Evolutionary conservation across 2,888 invertebrate genomes (phyloP).

Genomic region (Microplitis deprimator): DNA sequence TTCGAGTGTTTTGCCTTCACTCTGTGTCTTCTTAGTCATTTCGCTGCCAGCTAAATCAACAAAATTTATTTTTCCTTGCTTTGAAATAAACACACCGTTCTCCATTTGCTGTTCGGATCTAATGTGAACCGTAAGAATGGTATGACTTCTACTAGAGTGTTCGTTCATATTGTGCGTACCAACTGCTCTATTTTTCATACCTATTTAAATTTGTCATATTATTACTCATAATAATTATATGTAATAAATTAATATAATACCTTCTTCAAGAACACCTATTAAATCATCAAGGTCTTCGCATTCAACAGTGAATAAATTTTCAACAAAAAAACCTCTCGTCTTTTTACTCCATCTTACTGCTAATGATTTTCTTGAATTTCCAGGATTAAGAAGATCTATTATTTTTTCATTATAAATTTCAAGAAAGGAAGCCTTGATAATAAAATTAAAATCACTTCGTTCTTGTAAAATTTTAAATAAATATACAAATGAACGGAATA

Average conservation of each 20-base stretch:
- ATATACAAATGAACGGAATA: slow-evolving; percentile 92
- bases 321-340: slow-evolving; percentile 93
- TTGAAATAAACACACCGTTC: slow-evolving; percentile 87
- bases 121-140: slow-evolving; percentile 91
- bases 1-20: slow-evolving; percentile 88
- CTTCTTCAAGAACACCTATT: slow-evolving; percentile 94
- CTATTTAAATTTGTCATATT: slow-evolving; percentile 70
- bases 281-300: slow-evolving; percentile 94
- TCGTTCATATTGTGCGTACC: slow-evolving; percentile 95
- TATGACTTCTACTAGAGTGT: slow-evolving; percentile 93
- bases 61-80: slow-evolving; percentile 95
- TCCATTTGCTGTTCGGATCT: slow-evolving; percentile 86
- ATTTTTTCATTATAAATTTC: slow-evolving; percentile 99
- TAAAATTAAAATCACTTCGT: slow-evolving; percentile 83
- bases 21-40: slow-evolving; percentile 92
- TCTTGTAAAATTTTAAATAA: slow-evolving; percentile 87
- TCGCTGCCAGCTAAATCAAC: slow-evolving; percentile 98
- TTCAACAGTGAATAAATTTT: slow-evolving; percentile 95
- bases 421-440: slow-evolving; percentile 92
- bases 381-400: slow-evolving; percentile 93
- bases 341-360: slow-evolving; percentile 96
- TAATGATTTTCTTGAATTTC: slow-evolving; percentile 84
- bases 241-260: slow-evolving; percentile 70
- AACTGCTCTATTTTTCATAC: slow-evolving; percentile 90
- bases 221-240: neutral